phyloP scores from a whole-genome alignment of 2,888 invertebrate species.

The Agriopis marginaria region DNA sequence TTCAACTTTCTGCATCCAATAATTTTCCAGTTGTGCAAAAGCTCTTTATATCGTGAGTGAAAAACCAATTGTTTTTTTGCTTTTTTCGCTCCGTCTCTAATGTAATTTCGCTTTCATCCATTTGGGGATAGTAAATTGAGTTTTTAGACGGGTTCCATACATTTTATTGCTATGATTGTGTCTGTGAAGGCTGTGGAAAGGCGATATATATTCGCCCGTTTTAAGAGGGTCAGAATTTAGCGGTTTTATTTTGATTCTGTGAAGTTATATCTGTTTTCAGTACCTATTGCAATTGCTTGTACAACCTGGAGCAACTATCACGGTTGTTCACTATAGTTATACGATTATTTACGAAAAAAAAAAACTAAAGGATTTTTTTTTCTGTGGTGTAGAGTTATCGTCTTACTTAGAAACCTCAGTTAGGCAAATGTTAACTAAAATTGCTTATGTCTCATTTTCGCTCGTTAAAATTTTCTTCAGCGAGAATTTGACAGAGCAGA shows the following conservation, averaged over 20 bases:
- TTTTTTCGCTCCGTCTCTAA: constrained; percentile 45
- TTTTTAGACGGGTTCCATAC: constrained; percentile 45
- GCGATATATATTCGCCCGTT: constrained; percentile 16
- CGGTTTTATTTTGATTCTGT: constrained; percentile 4
- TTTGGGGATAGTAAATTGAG: constrained; percentile 57
- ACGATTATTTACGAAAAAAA: too few relatives aligned
- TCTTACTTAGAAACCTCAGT: too few relatives aligned
- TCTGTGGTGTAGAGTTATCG: neutral
- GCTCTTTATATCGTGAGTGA: constrained; percentile 42
- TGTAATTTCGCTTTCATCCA: constrained; percentile 51
- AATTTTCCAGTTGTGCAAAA: constrained; percentile 50
- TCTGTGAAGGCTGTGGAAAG: constrained; percentile 23
- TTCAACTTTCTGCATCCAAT: constrained; percentile 41
- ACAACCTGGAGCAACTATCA: too few relatives aligned
- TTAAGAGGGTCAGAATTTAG: neutral
- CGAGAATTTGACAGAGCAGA: too few relatives aligned
- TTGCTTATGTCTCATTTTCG: too few relatives aligned
- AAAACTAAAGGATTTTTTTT: too few relatives aligned
- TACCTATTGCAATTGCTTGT: neutral
- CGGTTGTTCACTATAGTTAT: too few relatives aligned
- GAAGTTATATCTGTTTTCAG: neutral
- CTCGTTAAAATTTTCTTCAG: too few relatives aligned
- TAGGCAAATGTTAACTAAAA: too few relatives aligned
- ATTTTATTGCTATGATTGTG: constrained; percentile 44
- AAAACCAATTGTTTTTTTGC: constrained; percentile 49